phyloP scores from a whole-genome alignment of 2,888 invertebrate genomes.

The Leptinotarsa juncta region DNA sequence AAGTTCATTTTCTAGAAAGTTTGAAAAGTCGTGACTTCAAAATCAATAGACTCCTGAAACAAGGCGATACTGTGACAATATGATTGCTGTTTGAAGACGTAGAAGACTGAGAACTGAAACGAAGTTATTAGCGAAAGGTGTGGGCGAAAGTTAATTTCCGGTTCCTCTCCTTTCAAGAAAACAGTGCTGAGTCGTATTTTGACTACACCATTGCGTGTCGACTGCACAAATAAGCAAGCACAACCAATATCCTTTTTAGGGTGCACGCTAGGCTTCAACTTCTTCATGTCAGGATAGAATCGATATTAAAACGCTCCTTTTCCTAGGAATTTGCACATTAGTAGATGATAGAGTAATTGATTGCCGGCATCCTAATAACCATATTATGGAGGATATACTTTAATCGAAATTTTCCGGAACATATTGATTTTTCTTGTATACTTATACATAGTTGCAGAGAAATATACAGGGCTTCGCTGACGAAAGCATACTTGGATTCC shows the following conservation, averaged over 20 bases:
- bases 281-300: constrained; percentile 3
- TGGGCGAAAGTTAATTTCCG: constrained; percentile 51
- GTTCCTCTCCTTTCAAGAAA: constrained; percentile 43
- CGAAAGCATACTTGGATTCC: too few relatives aligned
- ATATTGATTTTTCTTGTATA: too few relatives aligned
- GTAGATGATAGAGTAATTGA: neutral
- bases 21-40: too few relatives aligned
- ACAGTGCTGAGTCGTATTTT: constrained; percentile 36
- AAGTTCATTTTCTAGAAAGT: too few relatives aligned
- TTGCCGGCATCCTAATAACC: neutral
- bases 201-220: constrained; percentile 38
- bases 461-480: too few relatives aligned
- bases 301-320: constrained; percentile 11
- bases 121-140: constrained; percentile 48
- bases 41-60: constrained; percentile 24
- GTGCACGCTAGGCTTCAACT: constrained; percentile 30
- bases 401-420: neutral
- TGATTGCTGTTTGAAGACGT: constrained; percentile 33
- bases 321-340: constrained; percentile 8
- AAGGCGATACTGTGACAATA: constrained; percentile 30
- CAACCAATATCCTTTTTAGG: constrained; percentile 35
- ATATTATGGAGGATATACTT: neutral
- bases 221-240: constrained; percentile 34
- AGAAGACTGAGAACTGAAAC: constrained; percentile 42
- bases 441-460: too few relatives aligned